phyloP scores from a whole-genome alignment of 2,113 vertebrate species.

The Cebus imitator region DNA sequence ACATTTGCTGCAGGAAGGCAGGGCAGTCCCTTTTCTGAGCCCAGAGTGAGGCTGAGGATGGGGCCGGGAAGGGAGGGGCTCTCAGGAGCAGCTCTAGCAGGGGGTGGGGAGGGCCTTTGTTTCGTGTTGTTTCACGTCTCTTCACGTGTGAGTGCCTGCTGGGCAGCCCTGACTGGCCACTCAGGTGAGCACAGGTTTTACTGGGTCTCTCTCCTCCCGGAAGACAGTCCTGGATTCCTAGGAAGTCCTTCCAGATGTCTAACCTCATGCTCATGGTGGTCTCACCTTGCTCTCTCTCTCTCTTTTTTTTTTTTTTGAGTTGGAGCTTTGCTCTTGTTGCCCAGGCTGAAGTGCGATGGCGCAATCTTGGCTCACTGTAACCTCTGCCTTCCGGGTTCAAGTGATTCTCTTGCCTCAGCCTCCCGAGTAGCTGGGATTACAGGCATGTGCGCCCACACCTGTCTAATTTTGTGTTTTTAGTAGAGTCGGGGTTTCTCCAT shows the following conservation, averaged over 20 bases:
- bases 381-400: too few relatives aligned
- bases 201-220: not conserved
- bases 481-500: too few relatives aligned
- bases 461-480: too few relatives aligned
- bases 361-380: too few relatives aligned
- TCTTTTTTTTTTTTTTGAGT: too few relatives aligned
- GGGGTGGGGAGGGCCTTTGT: not conserved
- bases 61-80: not conserved
- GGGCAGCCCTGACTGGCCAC: not conserved
- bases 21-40: not conserved
- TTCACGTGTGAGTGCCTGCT: not conserved
- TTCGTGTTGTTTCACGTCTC: accelerated
- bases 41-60: not conserved
- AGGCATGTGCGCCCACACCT: too few relatives aligned
- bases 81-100: not conserved
- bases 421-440: too few relatives aligned
- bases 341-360: too few relatives aligned
- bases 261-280: not conserved
- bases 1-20: not conserved
- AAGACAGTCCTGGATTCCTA: not conserved
- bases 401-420: too few relatives aligned
- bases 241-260: not conserved
- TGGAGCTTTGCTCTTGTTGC: too few relatives aligned
- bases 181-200: not conserved
- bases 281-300: not conserved